A percentile compares a stretch with the other conserved stretches of the same genome.
Conservation (phyloP, 2,888 invertebrate genomes). For the Byasa hedistus region DNA sequence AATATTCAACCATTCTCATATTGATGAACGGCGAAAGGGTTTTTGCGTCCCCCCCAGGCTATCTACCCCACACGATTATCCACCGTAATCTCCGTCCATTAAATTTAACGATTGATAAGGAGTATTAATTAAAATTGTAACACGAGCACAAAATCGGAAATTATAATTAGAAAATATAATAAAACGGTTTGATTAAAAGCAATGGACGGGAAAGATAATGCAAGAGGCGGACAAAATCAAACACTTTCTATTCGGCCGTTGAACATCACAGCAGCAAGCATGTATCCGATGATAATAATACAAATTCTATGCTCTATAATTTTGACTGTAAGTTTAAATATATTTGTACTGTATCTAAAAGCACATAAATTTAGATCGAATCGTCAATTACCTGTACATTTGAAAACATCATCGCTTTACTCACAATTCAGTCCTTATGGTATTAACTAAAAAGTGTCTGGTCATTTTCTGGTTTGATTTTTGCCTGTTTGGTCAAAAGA, state of each 20-base stretch:
- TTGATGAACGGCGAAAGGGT: no score
- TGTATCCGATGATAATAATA: slow-evolving; percentile 3
- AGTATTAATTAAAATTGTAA: background rate
- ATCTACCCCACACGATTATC: no score
- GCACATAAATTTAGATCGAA: background rate
- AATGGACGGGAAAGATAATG: slow-evolving; percentile 5
- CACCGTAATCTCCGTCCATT: background rate
- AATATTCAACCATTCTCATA: no score
- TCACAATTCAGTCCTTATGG: background rate
- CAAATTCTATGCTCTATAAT: slow-evolving; percentile 8
- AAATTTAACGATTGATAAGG: background rate
- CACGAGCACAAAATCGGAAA: background rate
- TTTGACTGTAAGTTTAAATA: slow-evolving; percentile 13
- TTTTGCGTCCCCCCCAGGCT: no score
- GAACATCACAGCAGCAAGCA: slow-evolving; percentile 14
- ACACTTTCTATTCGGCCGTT: background rate
- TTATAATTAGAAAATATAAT: slow-evolving; percentile 9
- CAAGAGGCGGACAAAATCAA: background rate
- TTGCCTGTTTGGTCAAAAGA: background rate
- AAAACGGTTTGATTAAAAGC: slow-evolving; percentile 22
- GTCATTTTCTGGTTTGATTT: background rate
- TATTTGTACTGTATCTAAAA: background rate
- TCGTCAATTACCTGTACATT: background rate
- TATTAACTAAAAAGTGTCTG: background rate
- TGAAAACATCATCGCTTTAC: background rate